Evolutionary conservation across 2,113 vertebrate genomes (phyloP).

Genomic region (Dermatemys mawii): DNA sequence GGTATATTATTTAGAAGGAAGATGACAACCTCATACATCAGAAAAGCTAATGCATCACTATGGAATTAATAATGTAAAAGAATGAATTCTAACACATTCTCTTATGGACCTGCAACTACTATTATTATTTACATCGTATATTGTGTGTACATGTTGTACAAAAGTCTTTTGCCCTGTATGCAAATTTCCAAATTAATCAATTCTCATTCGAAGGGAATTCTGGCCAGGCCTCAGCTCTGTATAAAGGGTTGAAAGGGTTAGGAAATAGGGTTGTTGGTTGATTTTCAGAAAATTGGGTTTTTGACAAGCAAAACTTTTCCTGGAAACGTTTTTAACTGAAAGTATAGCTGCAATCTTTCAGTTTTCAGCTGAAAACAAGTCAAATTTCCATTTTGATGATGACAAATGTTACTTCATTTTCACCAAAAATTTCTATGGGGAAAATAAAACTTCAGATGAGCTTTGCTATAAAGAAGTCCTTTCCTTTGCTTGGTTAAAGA

Average conservation of each 20-base stretch:
- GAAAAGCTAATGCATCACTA: conserved; percentile 42
- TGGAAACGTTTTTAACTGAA: not conserved
- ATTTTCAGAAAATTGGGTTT: conserved; percentile 38
- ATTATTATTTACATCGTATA: conserved; percentile 71
- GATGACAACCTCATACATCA: conserved; percentile 52
- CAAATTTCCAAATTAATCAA: conserved; percentile 59
- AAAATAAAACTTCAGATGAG: not conserved
- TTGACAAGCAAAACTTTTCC: not conserved
- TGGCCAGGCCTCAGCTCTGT: conserved; percentile 34
- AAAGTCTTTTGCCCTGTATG: conserved; percentile 47
- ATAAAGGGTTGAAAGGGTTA: conserved; percentile 12
- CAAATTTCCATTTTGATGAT: not conserved
- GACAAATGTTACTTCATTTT: not conserved
- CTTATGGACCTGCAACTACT: conserved; percentile 57
- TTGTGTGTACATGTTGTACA: conserved; percentile 31
- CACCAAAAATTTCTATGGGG: not conserved
- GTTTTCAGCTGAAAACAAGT: not conserved
- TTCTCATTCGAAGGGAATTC: conserved; percentile 56
- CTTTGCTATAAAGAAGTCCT: not conserved
- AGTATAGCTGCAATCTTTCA: not conserved
- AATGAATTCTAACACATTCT: conserved; percentile 39
- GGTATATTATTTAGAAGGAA: conserved; percentile 47
- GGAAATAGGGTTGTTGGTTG: conserved; percentile 38
- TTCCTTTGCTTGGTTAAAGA: not conserved
- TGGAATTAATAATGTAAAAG: conserved; percentile 60